Evolutionary conservation across 2,888 invertebrate genomes (phyloP), one percentile per base, ranked within the genome.

Genomic region (Laothoe populi): DNA sequence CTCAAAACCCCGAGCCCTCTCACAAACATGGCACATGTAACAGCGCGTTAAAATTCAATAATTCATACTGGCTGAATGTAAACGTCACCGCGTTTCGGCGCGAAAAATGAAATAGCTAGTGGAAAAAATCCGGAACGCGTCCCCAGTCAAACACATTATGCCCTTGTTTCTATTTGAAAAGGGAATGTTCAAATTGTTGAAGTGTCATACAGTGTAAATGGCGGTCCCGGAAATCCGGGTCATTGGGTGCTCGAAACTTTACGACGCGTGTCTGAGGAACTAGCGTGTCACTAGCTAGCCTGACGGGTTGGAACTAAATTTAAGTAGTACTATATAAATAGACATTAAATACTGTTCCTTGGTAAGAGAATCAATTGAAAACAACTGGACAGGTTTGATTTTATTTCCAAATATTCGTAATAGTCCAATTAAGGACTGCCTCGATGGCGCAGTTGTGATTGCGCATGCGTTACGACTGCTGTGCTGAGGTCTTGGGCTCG

Each of bases 171-270:
- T 79, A 82, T 85, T 84, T 86, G 82, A 86, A 74, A 72, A 85
- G 83, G 86, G 86, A 83, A 81, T 78, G 78, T 82, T 81, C 73
- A 82, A 87, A 86, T 86, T 78, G 79, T 84, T 83, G 80, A 83
- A 84, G 84, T 84, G 83, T 84, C 85, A 81, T 84, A 84, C 67
- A 77, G 78, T 80, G 80, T 78, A 82, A 86, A 87, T 86, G 83
- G 82, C 78, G 81, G 77, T 79, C 69, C 74, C 74, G 75, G 75
- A 82, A 84, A 86, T 84, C 84, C 83, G 81, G 82, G 82, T 80
- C 84, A 80, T 81, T 77, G 79, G 77, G 74, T 77, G 77, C 82
- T 85, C 73, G 74, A 79, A 86, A 87, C 77, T 87, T 86, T 84
- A 81, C 78, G 82, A 67, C 66, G 61, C 60, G 68, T 69, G 70